Percentiles rank a stretch among this genome's conserved stretches.
Evolutionary conservation across 2,113 vertebrate species (phyloP).

Genomic region (Microtus montanus): DNA sequence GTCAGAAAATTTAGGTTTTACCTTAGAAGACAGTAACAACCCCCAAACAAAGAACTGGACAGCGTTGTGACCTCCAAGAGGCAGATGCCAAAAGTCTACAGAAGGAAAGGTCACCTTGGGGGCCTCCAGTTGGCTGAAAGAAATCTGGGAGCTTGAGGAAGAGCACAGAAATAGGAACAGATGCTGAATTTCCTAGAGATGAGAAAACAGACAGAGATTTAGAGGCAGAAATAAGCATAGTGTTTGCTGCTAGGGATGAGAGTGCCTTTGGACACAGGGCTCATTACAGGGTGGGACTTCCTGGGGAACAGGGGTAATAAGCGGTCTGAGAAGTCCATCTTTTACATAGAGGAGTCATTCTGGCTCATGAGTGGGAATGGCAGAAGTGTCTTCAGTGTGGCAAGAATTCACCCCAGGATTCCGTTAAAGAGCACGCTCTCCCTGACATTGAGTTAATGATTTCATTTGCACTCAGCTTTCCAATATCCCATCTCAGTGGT

Average conservation of each 20-base stretch:
- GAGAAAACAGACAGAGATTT: background rate
- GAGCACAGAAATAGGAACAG: background rate
- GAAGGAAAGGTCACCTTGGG: background rate
- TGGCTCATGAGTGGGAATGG: background rate
- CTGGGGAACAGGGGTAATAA: background rate
- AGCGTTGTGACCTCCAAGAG: background rate
- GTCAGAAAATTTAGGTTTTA: background rate
- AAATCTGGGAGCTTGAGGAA: background rate
- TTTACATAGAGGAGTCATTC: background rate
- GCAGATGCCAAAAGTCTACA: background rate
- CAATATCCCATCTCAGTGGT: conserved; percentile 74
- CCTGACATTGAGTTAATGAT: conserved; percentile 60
- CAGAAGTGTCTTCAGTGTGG: background rate
- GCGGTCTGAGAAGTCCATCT: background rate
- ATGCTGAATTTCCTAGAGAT: background rate
- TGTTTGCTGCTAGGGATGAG: background rate
- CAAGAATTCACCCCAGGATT: conserved; percentile 45
- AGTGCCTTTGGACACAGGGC: background rate
- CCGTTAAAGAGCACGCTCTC: conserved; percentile 13
- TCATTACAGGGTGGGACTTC: background rate
- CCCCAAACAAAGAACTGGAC: background rate
- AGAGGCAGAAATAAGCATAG: background rate
- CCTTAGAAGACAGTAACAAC: background rate
- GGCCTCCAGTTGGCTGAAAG: background rate
- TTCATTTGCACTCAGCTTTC: conserved; percentile 67